Evolutionary conservation across 1,140 invertebrate species (phyloP), one percentile per base, ranked within the genome.

Genomic region (Araneus ventricosus): DNA sequence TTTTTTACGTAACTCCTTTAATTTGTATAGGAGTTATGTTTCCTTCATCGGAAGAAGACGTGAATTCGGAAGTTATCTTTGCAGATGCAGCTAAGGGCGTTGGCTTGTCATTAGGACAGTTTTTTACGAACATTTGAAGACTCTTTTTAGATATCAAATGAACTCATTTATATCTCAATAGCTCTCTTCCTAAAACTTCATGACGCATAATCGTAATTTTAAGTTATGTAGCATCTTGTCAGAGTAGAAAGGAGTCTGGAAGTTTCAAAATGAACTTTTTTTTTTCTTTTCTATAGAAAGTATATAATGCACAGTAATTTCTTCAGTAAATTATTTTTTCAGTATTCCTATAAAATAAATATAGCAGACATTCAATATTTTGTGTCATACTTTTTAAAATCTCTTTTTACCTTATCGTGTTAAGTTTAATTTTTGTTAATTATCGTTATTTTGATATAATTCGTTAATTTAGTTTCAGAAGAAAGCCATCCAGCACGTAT

Each of bases 21-120:
- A 75, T 34, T 30, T 17, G 67, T 27, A 5, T 30, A 34, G 30
- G 67, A 75, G 14, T 75, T 75, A 75, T 75, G 67, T 75, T 75
- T 75, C 67, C 67, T 75, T 14, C 67, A 7, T 75, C 14, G 6
- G 3, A n/a, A 20, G 67, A 75, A 75, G 67, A 75, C 34, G 20
- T 37, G 30, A 75, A 75, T 75, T 75, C 67, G 27, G 17, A 75
- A 75, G 67, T 75, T 75, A 75, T 75, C 67, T 75, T 75, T 37
- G 67, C 67, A 75, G 30, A 75, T 75, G 67, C 34, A 6, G 27
- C 34, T 75, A 14, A 34, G 34, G 67, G 67, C 67, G 67, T 75
- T 37, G 67, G 67, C 30, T 34, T 34, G 27, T 34, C 30, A 30
- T 34, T 34, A 75, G 27, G 30, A 75, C 14, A 3, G 30, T 75